phyloP scores from a whole-genome alignment of 2,888 invertebrate species.

The Lobophora halterata region DNA sequence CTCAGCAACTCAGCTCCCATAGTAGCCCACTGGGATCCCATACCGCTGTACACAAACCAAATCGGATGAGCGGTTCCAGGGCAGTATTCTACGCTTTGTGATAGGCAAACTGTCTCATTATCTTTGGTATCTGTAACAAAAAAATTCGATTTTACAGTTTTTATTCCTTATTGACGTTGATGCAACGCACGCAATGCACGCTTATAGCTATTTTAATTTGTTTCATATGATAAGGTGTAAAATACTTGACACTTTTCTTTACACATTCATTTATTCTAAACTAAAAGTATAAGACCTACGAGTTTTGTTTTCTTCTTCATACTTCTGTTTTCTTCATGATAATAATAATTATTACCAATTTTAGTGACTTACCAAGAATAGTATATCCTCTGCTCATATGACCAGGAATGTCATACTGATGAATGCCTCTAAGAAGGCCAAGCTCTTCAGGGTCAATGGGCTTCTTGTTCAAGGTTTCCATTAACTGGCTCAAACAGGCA shows the following conservation, averaged over 20 bases:
- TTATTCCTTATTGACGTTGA: too few relatives aligned
- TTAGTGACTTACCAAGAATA: constrained; percentile 51
- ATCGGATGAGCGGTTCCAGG: constrained; percentile 60
- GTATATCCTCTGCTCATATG: constrained; percentile 84
- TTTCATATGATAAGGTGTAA: too few relatives aligned
- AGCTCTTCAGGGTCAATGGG: constrained; percentile 69
- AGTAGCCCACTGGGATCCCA: constrained; percentile 84
- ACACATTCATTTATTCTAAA: too few relatives aligned
- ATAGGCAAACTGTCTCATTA: constrained; percentile 37
- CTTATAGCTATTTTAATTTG: too few relatives aligned
- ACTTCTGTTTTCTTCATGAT: too few relatives aligned
- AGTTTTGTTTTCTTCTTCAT: too few relatives aligned
- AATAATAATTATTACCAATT: too few relatives aligned
- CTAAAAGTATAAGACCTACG: too few relatives aligned
- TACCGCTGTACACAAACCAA: constrained; percentile 83
- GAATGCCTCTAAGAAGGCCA: constrained; percentile 66
- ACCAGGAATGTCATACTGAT: constrained; percentile 66
- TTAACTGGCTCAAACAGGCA: constrained; percentile 48
- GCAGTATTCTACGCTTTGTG: constrained; percentile 80
- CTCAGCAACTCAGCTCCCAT: constrained; percentile 82
- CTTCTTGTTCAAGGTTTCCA: constrained; percentile 43
- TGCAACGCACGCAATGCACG: too few relatives aligned
- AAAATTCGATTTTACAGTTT: too few relatives aligned
- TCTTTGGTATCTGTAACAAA: constrained; percentile 36
- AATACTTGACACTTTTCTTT: too few relatives aligned